Evolutionary conservation across 1,140 invertebrate species (phyloP), one percentile per base, ranked within the genome.

Genomic region (Zaprionus camerounensis): DNA sequence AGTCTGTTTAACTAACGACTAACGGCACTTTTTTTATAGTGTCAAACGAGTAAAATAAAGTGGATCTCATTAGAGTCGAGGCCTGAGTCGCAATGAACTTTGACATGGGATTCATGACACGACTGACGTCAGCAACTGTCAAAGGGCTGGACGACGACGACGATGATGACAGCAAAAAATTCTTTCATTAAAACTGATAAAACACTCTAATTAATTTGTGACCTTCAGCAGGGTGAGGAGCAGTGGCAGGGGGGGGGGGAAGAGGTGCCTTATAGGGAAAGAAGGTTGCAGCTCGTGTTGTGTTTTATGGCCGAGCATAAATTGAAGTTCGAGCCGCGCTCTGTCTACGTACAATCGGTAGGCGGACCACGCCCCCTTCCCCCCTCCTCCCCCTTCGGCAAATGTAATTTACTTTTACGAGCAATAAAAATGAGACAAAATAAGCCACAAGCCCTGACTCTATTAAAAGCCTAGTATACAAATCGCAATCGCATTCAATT

Each of bases 201-300:
- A 76, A 71, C 69, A 76, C 70, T 72, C 70, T 72, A 76, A 76
- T 72, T 76, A 76, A 76, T 72, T 76, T 72, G 69, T 67, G 66
- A 55, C 74, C 74, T 76, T 72, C 70, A 56, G 44, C 38, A 22
- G n/a, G 17, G 36, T 36, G n/a, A 53, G 44, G 12, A 31, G 31
- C 31, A 34, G 9, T 2, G 67, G 59, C 1, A 2, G 3, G 13
- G 20, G 46, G 20, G 46, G 3, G 20, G 20, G 20, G 12, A 5
- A 1, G 11, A 11, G 3, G 44, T 5, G 24, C 24, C 11, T 15
- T n/a, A 51, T 1, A 12, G 46, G 17, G 5, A 5, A 51, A 24
- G 12, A 9, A 9, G 20, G n/a, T 22, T 24, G 41, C 59, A 64
- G 59, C 24, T 58, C 31, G 67, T 64, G 34, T 41, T 71, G 20